These are phyloP conservation scores for Cephus pygmeus DNA, from an alignment of 2,888 invertebrate genomes.

Conservation along the genomic window DNA sequence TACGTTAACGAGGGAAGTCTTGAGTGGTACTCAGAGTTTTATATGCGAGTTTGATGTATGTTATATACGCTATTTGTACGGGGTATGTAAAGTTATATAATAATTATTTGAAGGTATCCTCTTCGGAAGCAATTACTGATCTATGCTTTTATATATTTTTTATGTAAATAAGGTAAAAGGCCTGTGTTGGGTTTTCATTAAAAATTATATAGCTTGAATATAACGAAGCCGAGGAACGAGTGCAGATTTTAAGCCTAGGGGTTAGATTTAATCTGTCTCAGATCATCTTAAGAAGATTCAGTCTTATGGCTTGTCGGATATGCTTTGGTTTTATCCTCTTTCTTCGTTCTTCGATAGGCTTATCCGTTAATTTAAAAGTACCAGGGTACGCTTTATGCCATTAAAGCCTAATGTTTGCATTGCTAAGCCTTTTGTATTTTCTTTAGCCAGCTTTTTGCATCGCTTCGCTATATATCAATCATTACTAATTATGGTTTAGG, in stretches of 20 bases:
- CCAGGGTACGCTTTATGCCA: no score
- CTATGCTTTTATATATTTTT: neutral
- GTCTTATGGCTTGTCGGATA: neutral
- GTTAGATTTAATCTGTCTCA: neutral
- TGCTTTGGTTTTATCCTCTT: neutral
- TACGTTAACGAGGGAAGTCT: neutral
- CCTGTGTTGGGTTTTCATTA: neutral
- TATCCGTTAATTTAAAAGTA: no score
- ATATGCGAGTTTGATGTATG: neutral
- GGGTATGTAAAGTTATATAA: neutral
- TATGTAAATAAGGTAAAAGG: neutral
- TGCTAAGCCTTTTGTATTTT: no score
- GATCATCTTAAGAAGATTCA: neutral
- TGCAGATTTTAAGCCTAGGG: neutral
- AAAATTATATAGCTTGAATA: neutral
- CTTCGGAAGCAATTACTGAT: neutral
- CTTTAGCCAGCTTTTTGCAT: no score
- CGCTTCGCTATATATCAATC: no score
- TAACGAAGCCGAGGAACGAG: neutral
- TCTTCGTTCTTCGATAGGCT: no score
- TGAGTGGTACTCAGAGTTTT: neutral
- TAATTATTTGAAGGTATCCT: neutral
- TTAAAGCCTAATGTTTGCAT: no score
- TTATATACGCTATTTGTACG: neutral
- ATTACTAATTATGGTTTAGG: no score